Evolutionary conservation across 2,113 vertebrate species (phyloP).

Genomic region (Myxocyprinus asiaticus): DNA sequence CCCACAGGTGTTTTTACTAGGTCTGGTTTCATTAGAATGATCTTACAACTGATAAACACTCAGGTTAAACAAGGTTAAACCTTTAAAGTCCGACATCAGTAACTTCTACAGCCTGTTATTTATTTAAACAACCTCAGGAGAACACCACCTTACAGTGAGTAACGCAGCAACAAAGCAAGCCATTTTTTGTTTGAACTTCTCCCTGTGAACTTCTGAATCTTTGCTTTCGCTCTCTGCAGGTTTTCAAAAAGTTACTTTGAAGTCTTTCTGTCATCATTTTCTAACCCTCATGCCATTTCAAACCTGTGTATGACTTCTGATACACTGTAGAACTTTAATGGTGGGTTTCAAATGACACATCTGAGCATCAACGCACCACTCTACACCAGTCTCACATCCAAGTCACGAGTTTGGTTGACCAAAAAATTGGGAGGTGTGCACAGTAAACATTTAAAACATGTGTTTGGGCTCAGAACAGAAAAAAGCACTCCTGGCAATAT

Average conservation of each 20-base stretch:
- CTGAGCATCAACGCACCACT: no score
- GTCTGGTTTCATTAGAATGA: slow-evolving; percentile 16
- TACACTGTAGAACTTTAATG: no score
- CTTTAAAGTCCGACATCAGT: slow-evolving; percentile 59
- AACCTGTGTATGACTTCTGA: background rate
- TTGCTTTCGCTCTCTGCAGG: background rate
- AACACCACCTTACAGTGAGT: background rate
- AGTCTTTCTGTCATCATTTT: background rate
- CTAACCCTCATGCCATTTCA: no score
- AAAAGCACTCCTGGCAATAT: no score
- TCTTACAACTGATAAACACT: slow-evolving; percentile 57
- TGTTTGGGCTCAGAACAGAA: no score
- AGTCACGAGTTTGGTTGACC: no score
- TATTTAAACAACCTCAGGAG: background rate
- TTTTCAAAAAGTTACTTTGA: slow-evolving; percentile 21
- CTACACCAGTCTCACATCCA: no score
- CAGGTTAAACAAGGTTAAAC: slow-evolving; percentile 33
- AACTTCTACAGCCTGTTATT: slow-evolving; percentile 11
- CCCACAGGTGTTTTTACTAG: background rate
- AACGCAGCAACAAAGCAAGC: no score
- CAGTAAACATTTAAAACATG: no score
- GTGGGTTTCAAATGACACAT: no score
- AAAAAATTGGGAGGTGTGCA: no score
- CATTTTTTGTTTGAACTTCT: background rate
- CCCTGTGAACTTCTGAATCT: slow-evolving; percentile 26